These are phyloP conservation scores for Anthrax anthrax DNA, from an alignment of 2,888 invertebrate species.

Conservation along the genomic window DNA sequence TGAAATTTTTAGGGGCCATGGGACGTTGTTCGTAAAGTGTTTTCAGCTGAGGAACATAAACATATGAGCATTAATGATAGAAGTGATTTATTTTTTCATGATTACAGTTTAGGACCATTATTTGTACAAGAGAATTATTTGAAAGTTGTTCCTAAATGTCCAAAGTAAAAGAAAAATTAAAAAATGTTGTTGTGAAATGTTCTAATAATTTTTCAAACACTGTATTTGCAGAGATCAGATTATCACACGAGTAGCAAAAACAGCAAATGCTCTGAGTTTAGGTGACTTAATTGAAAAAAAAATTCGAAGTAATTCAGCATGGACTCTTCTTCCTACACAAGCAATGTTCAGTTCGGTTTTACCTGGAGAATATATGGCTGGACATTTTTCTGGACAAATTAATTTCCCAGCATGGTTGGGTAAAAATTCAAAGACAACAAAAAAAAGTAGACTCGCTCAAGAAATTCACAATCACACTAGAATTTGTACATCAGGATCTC, in stretches of 20 bases:
- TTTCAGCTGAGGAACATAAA: conserved; percentile 64
- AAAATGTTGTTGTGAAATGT: conserved; percentile 15
- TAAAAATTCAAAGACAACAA: conserved; percentile 73
- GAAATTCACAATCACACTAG: conserved; percentile 79
- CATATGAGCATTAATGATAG: conserved; percentile 67
- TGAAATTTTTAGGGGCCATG: conserved; percentile 59
- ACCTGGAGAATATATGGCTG: conserved; percentile 75
- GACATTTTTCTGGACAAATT: conserved; percentile 62
- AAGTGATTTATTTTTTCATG: conserved; percentile 87
- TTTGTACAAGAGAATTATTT: conserved; percentile 98
- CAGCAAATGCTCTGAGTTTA: conserved; percentile 73
- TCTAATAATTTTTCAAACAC: background rate
- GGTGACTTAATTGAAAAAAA: conserved; percentile 74
- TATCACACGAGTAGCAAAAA: conserved; percentile 54
- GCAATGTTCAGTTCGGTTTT: conserved; percentile 84
- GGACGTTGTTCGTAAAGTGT: conserved; percentile 83
- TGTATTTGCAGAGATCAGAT: conserved; percentile 33
- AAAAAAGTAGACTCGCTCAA: conserved; percentile 66
- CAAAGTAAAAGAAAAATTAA: too few relatives aligned
- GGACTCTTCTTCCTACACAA: conserved; percentile 76
- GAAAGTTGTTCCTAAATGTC: conserved; percentile 57
- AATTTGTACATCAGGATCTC: conserved; percentile 65
- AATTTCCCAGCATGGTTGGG: conserved; percentile 95
- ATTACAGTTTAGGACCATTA: conserved; percentile 89
- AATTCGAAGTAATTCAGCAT: conserved; percentile 66